These are phyloP conservation scores for Trissoscelio sp. DNA, from an alignment of 2,888 invertebrate species.

Conservation along the genomic window DNA sequence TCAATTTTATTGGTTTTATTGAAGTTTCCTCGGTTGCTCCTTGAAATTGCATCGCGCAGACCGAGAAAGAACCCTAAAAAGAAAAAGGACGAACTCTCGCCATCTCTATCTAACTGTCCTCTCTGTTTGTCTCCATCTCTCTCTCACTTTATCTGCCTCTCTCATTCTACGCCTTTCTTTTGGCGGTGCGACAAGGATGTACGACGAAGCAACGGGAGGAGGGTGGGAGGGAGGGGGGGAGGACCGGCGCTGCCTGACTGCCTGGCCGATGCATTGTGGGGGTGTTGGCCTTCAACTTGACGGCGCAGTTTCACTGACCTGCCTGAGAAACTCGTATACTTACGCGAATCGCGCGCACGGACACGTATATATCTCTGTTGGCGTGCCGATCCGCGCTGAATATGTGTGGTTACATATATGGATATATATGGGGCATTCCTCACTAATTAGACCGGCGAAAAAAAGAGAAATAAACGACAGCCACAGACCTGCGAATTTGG, in stretches of 20 bases:
- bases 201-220: not conserved
- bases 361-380: constrained; percentile 71
- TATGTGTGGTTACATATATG: constrained; percentile 51
- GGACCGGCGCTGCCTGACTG: constrained; percentile 72
- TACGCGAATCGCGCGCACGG: constrained; percentile 78
- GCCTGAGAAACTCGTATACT: constrained; percentile 83
- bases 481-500: too few relatives aligned
- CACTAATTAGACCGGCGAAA: constrained; percentile 58
- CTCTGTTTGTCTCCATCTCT: constrained; percentile 5
- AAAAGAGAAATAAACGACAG: too few relatives aligned
- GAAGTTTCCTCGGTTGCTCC: constrained; percentile 75
- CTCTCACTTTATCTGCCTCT: not conserved
- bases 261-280: constrained; percentile 83
- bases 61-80: constrained; percentile 17
- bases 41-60: constrained; percentile 23
- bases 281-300: constrained; percentile 84
- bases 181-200: constrained; percentile 46
- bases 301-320: constrained; percentile 84
- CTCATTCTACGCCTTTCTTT: constrained; percentile 13
- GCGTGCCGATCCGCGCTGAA: constrained; percentile 64
- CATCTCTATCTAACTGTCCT: not conserved
- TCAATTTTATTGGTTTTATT: constrained; percentile 74
- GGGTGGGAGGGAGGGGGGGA: constrained; percentile 56
- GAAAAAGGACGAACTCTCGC: constrained; percentile 10
- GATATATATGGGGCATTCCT: constrained; percentile 66